Evolutionary conservation across 2,797 vertebrate genomes (phyloP), one percentile per base, ranked within the genome.

Genomic region (Rousettus madagascariensis): DNA sequence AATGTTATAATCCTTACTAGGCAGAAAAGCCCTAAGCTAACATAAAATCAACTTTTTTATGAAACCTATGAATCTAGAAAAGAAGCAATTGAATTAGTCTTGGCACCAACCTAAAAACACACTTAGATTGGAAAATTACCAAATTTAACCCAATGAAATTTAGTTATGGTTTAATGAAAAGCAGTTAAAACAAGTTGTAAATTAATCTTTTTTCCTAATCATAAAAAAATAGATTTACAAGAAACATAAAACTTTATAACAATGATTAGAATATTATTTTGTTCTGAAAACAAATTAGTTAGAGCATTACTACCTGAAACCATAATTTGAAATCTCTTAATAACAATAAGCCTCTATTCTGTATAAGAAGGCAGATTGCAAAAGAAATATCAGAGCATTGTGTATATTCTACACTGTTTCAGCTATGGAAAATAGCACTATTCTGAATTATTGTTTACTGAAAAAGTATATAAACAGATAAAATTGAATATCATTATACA

Each of bases 41-140:
- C 77, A 98, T 69, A 85, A 98, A 98, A 97, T 88, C 78, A 97
- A 97, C 95, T 97, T 98, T 98, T 97, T 59, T 49, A 97, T 98
- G 97, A 98, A 96, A 96, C 66, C 92, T 95, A 95, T 97, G 96
- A 97, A 97, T 97, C 89, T 96, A 92, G 94, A 89, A 24, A 95
- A 95, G 93, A 96, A 95, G 89, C 95, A 98, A 97, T 1, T 82
- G 89, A 97, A 97, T 98, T 98, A 97, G 78, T 66, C 36, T 96
- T 97, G 86, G 75, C 93, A 98, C 92, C 53, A 96, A 72, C 77
- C 93, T 98, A 97, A 97, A 97, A 97, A 98, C 93, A 97, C 96
- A 97, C 96, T 98, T 96, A 74, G 30, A 96, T 86, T 97, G 82
- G 94, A 92, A 98, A 98, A 97, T 97, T 95, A 96, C 89, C 91